A percentile compares a stretch with the other conserved stretches of the same genome.
Evolutionary conservation across 1,140 invertebrate genomes (phyloP).

Genomic region (Chrysopa pallens): DNA sequence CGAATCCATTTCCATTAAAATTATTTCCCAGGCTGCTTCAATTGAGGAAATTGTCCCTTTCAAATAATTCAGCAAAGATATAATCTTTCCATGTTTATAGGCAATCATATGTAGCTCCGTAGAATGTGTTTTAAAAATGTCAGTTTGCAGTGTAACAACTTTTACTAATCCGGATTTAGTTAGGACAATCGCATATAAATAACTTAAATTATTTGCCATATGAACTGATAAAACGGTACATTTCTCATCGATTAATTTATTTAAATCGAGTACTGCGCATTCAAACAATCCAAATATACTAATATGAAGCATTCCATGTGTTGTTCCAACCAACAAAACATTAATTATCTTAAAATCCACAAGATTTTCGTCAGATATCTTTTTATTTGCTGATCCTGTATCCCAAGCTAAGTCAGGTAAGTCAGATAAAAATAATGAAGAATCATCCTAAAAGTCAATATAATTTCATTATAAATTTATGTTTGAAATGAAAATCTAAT

Average conservation of each 20-base stretch:
- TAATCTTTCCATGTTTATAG: conserved; percentile 50
- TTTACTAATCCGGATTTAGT: conserved; percentile 28
- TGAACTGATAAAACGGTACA: conserved; percentile 39
- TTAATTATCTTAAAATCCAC: conserved; percentile 47
- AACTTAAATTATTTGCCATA: conserved; percentile 37
- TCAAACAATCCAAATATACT: conserved; percentile 73
- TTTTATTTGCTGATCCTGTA: not conserved
- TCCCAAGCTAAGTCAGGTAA: conserved; percentile 19
- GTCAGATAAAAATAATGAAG: conserved; percentile 30
- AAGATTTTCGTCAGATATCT: conserved; percentile 29
- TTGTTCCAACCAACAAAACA: conserved; percentile 61
- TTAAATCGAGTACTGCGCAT: conserved; percentile 49
- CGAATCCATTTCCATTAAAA: conserved; percentile 83
- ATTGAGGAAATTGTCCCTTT: conserved; percentile 65
- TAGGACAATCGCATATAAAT: conserved; percentile 33
- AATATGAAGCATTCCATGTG: conserved; percentile 49
- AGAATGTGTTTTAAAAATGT: conserved; percentile 41
- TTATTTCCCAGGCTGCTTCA: conserved; percentile 86
- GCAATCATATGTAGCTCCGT: conserved; percentile 51
- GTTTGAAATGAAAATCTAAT: no score
- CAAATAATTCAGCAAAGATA: conserved; percentile 45
- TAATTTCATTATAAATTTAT: no score
- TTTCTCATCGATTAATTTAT: conserved; percentile 28
- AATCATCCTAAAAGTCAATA: conserved; percentile 25
- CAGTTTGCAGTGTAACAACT: conserved; percentile 40